Evolutionary conservation across 2,888 invertebrate species (phyloP).

Genomic region (Altica lythri): DNA sequence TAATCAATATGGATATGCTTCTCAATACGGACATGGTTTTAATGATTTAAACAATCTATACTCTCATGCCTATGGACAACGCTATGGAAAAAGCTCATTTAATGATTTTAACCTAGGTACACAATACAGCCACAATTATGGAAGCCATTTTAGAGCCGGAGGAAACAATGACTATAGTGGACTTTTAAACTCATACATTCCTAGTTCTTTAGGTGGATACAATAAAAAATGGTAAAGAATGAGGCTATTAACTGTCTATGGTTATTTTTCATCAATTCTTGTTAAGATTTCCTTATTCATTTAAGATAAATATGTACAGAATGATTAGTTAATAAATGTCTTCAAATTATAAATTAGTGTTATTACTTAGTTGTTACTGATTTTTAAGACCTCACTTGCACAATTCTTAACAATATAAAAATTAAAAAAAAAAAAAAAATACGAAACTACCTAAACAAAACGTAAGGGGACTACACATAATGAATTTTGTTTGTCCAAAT

Average conservation of each 20-base stretch:
- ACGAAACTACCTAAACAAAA: no score
- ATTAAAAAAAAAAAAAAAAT: no score
- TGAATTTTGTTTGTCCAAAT: no score
- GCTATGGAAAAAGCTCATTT: background rate
- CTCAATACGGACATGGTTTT: background rate
- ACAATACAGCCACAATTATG: background rate
- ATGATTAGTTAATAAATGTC: no score
- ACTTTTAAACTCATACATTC: constrained; percentile 17
- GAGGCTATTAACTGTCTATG: background rate
- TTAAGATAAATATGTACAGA: background rate
- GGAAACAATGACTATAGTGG: constrained; percentile 8
- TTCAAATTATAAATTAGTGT: no score
- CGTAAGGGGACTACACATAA: no score
- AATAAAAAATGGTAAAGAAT: constrained; percentile 4
- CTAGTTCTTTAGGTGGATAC: constrained; percentile 18
- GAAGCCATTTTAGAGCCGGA: background rate
- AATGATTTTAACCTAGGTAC: background rate
- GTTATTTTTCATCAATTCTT: background rate
- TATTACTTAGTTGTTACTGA: no score
- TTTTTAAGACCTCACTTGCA: no score
- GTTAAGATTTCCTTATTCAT: background rate
- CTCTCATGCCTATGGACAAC: background rate
- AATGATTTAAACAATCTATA: background rate
- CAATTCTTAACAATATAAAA: no score
- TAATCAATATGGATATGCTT: background rate